Percentiles rank a stretch among this genome's conserved stretches.
Evolutionary conservation across 2,797 vertebrate species (phyloP).

Genomic region (Hapalemur alaotrensis): DNA sequence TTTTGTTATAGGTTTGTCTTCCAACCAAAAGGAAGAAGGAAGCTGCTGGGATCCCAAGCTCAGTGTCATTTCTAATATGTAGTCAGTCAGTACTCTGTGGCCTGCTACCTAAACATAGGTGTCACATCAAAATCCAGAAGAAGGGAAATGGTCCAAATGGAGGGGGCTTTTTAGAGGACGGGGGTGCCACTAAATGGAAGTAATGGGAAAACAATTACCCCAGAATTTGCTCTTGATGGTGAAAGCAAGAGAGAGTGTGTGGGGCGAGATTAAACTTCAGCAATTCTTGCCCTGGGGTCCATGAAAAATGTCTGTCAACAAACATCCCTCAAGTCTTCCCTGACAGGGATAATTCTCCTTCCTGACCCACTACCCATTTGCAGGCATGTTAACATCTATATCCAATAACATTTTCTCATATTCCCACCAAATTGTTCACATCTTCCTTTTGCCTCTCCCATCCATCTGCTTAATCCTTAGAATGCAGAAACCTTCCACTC

Average conservation of each 20-base stretch:
- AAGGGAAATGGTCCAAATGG: background rate
- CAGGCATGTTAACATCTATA: background rate
- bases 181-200: background rate
- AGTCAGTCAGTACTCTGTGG: background rate
- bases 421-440: background rate
- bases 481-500: background rate
- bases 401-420: background rate
- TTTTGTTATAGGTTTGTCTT: background rate
- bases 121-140: background rate
- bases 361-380: background rate
- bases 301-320: conserved; percentile 7
- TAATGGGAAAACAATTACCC: background rate
- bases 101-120: background rate
- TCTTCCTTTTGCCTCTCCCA: conserved; percentile 11
- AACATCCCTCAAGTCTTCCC: background rate
- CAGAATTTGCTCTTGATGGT: background rate
- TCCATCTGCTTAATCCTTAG: background rate
- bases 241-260: background rate
- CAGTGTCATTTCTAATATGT: background rate
- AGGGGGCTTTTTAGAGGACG: background rate
- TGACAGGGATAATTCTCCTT: background rate
- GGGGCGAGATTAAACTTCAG: background rate
- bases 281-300: background rate
- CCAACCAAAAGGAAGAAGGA: background rate
- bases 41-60: background rate